phyloP scores from a whole-genome alignment of 2,797 vertebrate genomes.

The Manis pentadactyla region DNA sequence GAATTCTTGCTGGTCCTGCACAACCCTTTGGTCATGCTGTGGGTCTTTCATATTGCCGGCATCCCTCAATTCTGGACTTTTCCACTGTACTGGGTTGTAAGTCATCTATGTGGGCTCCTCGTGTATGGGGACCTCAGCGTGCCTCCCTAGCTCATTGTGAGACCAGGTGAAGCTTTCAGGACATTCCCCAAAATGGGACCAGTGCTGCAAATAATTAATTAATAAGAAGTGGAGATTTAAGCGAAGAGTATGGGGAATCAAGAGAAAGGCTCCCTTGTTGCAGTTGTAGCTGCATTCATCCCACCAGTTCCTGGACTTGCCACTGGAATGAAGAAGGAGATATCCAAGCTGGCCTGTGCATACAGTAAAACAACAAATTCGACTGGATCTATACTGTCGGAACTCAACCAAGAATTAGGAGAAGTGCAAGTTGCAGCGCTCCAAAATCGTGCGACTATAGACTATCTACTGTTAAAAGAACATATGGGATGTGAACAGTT shows the following conservation, averaged over 20 bases:
- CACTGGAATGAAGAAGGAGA: no score
- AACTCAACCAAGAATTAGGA: no score
- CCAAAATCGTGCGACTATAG: no score
- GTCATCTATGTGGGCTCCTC: background rate
- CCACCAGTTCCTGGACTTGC: no score
- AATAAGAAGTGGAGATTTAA: background rate
- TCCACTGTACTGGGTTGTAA: background rate
- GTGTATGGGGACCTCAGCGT: background rate
- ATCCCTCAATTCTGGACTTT: background rate
- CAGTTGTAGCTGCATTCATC: no score
- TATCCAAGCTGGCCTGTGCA: no score
- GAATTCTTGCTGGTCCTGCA: background rate
- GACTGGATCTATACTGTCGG: no score
- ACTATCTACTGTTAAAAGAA: no score
- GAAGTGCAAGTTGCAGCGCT: no score
- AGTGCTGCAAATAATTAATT: no score
- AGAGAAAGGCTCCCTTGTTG: background rate
- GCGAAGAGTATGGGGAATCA: background rate
- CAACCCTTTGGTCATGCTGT: background rate
- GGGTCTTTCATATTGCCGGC: background rate
- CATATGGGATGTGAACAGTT: no score
- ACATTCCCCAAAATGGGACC: background rate
- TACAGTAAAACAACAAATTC: no score
- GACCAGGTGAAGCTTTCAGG: background rate
- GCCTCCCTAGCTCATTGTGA: background rate